Evolutionary conservation across 2,888 invertebrate genomes (phyloP), one percentile per base, ranked within the genome.

Genomic region (Polia nebulosa): DNA sequence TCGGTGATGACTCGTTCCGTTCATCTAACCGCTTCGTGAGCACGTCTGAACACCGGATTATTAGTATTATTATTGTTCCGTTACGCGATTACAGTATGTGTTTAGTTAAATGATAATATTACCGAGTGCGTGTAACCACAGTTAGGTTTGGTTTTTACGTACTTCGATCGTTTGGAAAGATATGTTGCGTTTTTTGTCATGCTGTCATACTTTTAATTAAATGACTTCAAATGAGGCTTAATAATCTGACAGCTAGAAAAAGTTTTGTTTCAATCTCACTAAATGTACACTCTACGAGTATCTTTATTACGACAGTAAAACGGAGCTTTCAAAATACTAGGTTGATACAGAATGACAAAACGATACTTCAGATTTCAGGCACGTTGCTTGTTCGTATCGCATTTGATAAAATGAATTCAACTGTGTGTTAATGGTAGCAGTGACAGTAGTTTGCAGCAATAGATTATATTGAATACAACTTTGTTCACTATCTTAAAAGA

Each of bases 1-100:
- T 55, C 77, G 76, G 77, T 63, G 70, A 76, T 82, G 74, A 72
- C 52, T 71, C 39, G 76, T 78, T 75, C 73, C 79, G 68, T 77
- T 76, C 75, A 74, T 71, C 65, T 76, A 79, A 80, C 80, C 69
- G 58, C 60, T 59, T 72, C 63, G 74, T 80, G 77, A 67, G 58
- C 76, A 73, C 52, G 80, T 73, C 63, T 75, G 69, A 74, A 63
- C 65, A 73, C 70, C 41, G 52, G 51, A 73, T 78, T 73, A 75
- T 81, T 72, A 67, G 44, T 67, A 74, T 68, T 70, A 72, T 77
- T 65, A 70, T 41, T 67, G 49, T 73, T 60, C 60, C 69, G 72
- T 80, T 80, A 41, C 53, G 52, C 45, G 56, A 76, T 71, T 76
- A 76, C 41, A 29, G 13, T 66, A 76, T 71, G 51, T 78, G 61